Evolutionary conservation across 2,113 vertebrate species (phyloP), one percentile per base, ranked within the genome.

Genomic region (Melanostigma gelatinosum): DNA sequence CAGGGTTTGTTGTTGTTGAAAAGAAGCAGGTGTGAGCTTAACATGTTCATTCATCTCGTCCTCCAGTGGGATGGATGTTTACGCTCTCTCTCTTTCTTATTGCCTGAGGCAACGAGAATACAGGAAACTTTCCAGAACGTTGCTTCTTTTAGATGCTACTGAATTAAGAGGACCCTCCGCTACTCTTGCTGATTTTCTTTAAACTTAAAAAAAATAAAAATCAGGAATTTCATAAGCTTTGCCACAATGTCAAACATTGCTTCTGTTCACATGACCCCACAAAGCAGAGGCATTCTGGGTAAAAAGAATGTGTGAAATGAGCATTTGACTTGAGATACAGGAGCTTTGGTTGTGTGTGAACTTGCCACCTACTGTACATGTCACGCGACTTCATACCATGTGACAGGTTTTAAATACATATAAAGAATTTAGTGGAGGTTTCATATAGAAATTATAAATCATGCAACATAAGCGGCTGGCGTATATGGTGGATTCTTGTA

Each of bases 391-490:
- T 42, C 75, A 32, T 18, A 15, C 58, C 75, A 58, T 22, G 54
- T 34, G 55, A 57, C 38, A 34, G 10, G 16, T 9, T 58, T 24
- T 13, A 29, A 29, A 8, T 12, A 75, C 1, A 48, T 54, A 61
- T 61, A 54, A 84, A 74, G 67, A 78, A 61, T 36, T 61, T 66
- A 75, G 29, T 2, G 4, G 48, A 79, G 62, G 73, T 57, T 82
- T 85, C 68, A 84, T 82, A 84, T 73, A 77, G 70, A 87, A 85
- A 82, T 78, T 6, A 87, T 89, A 79, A 91, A 91, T 88, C 76
- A 89, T 87, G 78, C 82, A 90, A 34, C 64, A 38, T 42, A 66
- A 65, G 34, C 54, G 20, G 48, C 0, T 22, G 57, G 22, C 10
- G 18, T 61, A 77, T 82, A 86, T 77, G 55, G 76, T 0, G 3